phyloP scores from a whole-genome alignment of 2,113 vertebrate species.

The Dipodomys ordii region DNA sequence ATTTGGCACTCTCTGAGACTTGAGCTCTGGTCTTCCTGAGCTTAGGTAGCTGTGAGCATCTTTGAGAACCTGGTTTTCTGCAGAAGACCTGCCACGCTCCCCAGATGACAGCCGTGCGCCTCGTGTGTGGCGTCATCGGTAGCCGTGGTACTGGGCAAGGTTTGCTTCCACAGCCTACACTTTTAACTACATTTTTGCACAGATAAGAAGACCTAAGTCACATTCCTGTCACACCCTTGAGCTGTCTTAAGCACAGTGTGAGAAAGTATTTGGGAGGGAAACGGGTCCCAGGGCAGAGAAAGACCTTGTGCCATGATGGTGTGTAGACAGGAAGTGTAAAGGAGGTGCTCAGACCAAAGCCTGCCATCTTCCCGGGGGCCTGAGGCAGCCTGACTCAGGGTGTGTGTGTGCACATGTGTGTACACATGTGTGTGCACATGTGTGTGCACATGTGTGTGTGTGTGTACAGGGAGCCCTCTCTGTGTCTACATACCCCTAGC shows the following conservation, averaged over 20 bases:
- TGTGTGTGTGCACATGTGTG: no score
- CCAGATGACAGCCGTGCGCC: no score
- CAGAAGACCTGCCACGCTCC: accelerated
- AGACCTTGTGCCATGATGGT: not conserved
- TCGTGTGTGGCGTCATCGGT: no score
- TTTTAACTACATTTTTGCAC: slow-evolving; percentile 62
- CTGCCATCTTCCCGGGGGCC: no score
- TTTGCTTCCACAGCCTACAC: slow-evolving; percentile 63
- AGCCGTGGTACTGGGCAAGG: slow-evolving; percentile 44
- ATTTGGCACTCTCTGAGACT: no score
- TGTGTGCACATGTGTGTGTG: no score
- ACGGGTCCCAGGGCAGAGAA: not conserved
- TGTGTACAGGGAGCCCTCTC: not conserved
- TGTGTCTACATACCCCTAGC: not conserved
- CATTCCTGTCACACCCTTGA: slow-evolving; percentile 76
- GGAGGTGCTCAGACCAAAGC: slow-evolving; percentile 41
- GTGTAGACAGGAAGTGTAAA: slow-evolving; percentile 55
- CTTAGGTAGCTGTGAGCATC: not conserved
- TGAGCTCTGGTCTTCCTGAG: not conserved
- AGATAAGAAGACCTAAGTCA: not conserved
- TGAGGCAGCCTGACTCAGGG: no score
- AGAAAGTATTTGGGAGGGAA: slow-evolving; percentile 34
- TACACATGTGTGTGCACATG: no score
- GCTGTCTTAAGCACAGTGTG: slow-evolving; percentile 75
- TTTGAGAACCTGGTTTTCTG: not conserved